Percentiles rank a stretch among this genome's conserved stretches.
phyloP scores from a whole-genome alignment of 2,888 invertebrate genomes.

The Dryobota labecula region DNA sequence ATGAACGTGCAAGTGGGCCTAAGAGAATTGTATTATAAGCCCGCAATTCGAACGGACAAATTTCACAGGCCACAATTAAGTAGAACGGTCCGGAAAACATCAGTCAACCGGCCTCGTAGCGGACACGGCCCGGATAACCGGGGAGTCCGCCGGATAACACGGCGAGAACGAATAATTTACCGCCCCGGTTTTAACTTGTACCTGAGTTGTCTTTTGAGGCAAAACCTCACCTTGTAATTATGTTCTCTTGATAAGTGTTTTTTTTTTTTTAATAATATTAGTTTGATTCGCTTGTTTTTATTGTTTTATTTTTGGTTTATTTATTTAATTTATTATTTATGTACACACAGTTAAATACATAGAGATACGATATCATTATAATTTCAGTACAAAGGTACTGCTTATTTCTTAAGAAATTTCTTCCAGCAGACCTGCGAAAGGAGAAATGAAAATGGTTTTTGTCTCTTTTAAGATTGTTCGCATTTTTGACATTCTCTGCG shows the following conservation, averaged over 20 bases:
- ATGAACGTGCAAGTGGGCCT: no score
- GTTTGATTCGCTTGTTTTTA: no score
- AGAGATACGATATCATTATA: no score
- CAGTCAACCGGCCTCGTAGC: conserved; percentile 71
- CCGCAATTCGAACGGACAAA: conserved; percentile 70
- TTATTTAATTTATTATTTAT: no score
- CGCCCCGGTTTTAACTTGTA: conserved; percentile 63
- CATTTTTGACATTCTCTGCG: no score
- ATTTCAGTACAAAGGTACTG: no score
- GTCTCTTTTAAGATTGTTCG: no score
- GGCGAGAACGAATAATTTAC: conserved; percentile 73
- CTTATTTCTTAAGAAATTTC: no score
- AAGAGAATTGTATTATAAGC: conserved; percentile 29
- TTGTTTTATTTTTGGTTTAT: no score
- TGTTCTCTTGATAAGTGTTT: conserved; percentile 17
- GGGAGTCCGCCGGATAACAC: conserved; percentile 70
- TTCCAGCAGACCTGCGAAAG: no score
- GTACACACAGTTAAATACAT: no score
- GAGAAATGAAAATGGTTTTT: no score
- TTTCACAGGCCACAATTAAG: conserved; percentile 75
- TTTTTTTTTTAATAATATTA: background rate
- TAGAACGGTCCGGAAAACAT: conserved; percentile 72
- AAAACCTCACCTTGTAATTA: conserved; percentile 41
- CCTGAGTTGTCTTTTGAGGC: conserved; percentile 62
- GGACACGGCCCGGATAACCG: conserved; percentile 73